Evolutionary conservation across 64 coral and sea anemone species (phyloP), one percentile per base, ranked within the genome.

Genomic region (Anthopleura sola): DNA sequence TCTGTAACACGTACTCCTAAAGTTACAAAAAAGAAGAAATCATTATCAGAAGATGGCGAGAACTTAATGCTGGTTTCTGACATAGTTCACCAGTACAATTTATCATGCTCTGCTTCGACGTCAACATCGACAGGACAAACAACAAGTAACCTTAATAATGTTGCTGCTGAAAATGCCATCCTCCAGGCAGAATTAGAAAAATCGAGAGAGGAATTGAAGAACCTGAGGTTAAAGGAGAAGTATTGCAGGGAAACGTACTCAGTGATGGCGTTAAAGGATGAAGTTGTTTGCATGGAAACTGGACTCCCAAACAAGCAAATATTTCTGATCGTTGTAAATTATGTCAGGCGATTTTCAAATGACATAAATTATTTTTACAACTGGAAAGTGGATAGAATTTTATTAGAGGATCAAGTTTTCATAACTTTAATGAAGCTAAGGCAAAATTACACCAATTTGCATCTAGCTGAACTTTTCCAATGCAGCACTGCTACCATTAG

Each of bases 231-330:
- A 24, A 85, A 66, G 5, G 83, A 85, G 34, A 1, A 85, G 20
- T 85, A 77, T 54, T 44, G 76, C 32, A 86, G 47, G 32, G 68
- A 86, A 20, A 20, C 14, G 29, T 86, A 77, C 44, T 86, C 85
- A 23, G 85, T 77, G 31, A 77, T 46, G 36, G 68, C 21, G 4
- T 77, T 54, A 68, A 86, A 74, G 48, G 85, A 86, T 54, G 66
- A 86, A 33, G 40, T 86, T 19, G 51, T 86, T 32, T 86, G 85
- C 54, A 86, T 31, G 85, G 85, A 33, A n/a, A 75, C n/a, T 31
- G 85, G 85, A 33, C 71, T 86, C n/a, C 20, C 85, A 77, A 86
- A 86, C 68, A 86, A 77, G 48, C 39, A 86, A 86, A 77, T 86
- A 53, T 86, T 86, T 21, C 36, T 69, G 23, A 60, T 85, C 62